phyloP scores from a whole-genome alignment of 1,140 invertebrate genomes.

The Drosophila hydei region DNA sequence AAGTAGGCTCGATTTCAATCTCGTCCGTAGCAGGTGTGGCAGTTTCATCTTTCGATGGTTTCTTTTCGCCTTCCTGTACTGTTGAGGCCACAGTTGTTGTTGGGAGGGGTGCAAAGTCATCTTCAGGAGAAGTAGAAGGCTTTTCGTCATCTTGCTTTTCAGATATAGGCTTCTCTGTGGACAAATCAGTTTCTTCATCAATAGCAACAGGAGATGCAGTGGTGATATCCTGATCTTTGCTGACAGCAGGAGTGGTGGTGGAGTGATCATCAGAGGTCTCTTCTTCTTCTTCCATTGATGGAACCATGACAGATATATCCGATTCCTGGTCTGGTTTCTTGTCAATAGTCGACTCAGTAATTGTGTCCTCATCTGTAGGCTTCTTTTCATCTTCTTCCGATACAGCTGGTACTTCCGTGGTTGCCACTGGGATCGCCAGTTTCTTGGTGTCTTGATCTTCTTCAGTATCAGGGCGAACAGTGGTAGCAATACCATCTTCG shows the following conservation, averaged over 20 bases:
- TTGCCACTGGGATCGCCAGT: background rate
- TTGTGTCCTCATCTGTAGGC: slow-evolving; percentile 13
- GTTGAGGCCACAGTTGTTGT: slow-evolving; percentile 13
- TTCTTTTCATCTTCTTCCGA: slow-evolving; percentile 20
- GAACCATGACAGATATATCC: slow-evolving; percentile 13
- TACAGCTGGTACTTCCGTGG: background rate
- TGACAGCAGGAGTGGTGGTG: slow-evolving; percentile 5
- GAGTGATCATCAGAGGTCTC: slow-evolving; percentile 16
- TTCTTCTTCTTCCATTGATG: slow-evolving; percentile 24
- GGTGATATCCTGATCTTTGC: slow-evolving; percentile 7
- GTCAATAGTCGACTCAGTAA: slow-evolving; percentile 15
- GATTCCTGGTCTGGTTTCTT: slow-evolving; percentile 15
- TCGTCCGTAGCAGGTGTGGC: slow-evolving; percentile 17
- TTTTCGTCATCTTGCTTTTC: background rate
- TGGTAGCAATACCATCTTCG: slow-evolving; percentile 20
- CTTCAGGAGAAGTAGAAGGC: slow-evolving; percentile 14
- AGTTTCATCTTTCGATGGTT: slow-evolving; percentile 39
- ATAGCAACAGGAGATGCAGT: slow-evolving; percentile 4
- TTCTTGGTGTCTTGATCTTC: slow-evolving; percentile 18
- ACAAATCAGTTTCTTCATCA: slow-evolving; percentile 13
- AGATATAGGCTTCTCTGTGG: background rate
- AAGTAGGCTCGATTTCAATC: slow-evolving; percentile 13
- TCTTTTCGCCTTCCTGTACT: slow-evolving; percentile 32
- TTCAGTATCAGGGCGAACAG: slow-evolving; percentile 7
- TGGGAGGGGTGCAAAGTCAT: slow-evolving; percentile 11